Evolutionary conservation across 2,888 invertebrate species (phyloP).

Genomic region (Clusia tigrina): DNA sequence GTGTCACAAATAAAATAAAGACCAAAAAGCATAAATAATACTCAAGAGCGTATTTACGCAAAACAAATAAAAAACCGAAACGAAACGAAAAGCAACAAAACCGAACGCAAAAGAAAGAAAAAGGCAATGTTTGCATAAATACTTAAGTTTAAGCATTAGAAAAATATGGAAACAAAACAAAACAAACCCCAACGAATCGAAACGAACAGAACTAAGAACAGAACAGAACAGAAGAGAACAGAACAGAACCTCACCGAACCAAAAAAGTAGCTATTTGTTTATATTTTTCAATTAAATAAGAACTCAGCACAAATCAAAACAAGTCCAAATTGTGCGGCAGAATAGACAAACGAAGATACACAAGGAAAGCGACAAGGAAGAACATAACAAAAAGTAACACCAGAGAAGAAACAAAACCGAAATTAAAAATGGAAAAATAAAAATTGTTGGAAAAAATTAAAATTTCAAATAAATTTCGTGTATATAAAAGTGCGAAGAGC

Average conservation of each 20-base stretch:
- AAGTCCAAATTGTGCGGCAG: not conserved
- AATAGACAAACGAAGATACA: not conserved
- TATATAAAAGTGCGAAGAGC: not conserved
- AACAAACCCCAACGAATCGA: too few species aligned
- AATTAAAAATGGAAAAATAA: constrained; percentile 3
- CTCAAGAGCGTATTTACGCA: constrained; percentile 11
- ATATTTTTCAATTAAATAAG: constrained; percentile 5
- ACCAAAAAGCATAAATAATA: not conserved
- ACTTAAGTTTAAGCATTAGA: not conserved
- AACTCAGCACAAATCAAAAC: not conserved
- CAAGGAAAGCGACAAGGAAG: not conserved
- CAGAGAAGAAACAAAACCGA: not conserved
- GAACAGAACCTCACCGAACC: too few species aligned
- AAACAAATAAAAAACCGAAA: not conserved
- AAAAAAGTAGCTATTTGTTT: constrained; percentile 1
- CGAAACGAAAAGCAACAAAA: not conserved
- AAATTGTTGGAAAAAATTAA: constrained; percentile 2
- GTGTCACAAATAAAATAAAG: not conserved
- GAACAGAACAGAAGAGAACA: not conserved
- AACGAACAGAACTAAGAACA: not conserved
- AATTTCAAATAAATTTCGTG: constrained; percentile 4
- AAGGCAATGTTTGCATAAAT: constrained; percentile 11
- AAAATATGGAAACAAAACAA: not conserved
- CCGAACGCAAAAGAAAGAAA: not conserved
- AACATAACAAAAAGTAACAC: not conserved